Evolutionary conservation across 2,888 invertebrate species (phyloP).

Genomic region (Catocala nupta): DNA sequence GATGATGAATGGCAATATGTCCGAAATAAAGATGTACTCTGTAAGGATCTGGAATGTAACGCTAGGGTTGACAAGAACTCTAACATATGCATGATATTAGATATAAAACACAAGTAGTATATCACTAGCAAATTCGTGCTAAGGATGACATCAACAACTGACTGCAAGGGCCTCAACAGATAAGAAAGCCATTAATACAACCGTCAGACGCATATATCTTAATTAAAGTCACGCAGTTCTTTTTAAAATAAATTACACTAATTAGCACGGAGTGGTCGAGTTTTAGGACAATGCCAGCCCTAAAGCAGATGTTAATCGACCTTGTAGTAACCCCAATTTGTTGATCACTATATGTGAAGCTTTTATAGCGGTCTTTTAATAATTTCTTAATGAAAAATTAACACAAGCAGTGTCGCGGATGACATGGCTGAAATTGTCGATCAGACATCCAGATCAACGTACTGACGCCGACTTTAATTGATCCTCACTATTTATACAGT

Average conservation of each 20-base stretch:
- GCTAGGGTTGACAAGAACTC: conserved; percentile 56
- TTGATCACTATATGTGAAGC: conserved; percentile 65
- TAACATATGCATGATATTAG: not conserved
- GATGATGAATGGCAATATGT: conserved; percentile 73
- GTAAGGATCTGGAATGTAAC: conserved; percentile 44
- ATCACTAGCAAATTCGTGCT: not conserved
- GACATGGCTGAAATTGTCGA: conserved; percentile 66
- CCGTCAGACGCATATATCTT: conserved; percentile 21
- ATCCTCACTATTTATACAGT: conserved; percentile 30
- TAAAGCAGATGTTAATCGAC: conserved; percentile 66
- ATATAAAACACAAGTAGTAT: not conserved
- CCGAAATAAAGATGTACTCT: conserved; percentile 73
- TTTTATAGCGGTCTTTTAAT: conserved; percentile 76
- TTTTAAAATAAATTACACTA: conserved; percentile 24
- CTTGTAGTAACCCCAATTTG: conserved; percentile 77
- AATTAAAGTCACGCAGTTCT: conserved; percentile 18
- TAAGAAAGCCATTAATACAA: conserved; percentile 15
- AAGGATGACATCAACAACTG: conserved; percentile 10
- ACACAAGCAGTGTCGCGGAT: conserved; percentile 70
- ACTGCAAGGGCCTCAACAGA: conserved; percentile 11
- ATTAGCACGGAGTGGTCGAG: conserved; percentile 31
- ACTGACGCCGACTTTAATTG: conserved; percentile 44
- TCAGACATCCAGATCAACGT: conserved; percentile 43
- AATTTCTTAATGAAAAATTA: conserved; percentile 78
- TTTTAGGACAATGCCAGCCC: conserved; percentile 51